A percentile compares a stretch with the other conserved stretches of the same genome.
These are phyloP conservation scores for Heliconius ismenius DNA, from an alignment of 2,888 invertebrate genomes.

Conservation along the genomic window DNA sequence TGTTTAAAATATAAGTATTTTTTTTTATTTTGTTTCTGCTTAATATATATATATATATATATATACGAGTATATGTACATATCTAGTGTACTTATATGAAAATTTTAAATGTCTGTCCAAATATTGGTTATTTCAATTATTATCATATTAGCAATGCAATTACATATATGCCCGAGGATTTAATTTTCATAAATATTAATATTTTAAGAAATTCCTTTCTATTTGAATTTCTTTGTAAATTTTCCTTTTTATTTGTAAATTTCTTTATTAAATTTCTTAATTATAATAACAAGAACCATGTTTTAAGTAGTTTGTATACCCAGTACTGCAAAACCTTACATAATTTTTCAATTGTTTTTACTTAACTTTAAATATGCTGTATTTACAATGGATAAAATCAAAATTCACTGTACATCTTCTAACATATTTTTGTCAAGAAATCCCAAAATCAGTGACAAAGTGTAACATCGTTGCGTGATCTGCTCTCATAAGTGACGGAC, in stretches of 20 bases:
- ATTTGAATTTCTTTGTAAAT: neutral
- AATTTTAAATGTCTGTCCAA: too few species aligned
- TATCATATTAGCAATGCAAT: too few species aligned
- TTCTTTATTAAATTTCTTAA: too few species aligned
- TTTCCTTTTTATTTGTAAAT: neutral
- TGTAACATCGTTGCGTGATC: neutral
- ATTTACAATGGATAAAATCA: neutral
- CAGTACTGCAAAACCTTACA: neutral
- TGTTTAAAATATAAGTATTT: neutral
- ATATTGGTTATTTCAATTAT: too few species aligned
- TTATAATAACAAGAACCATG: neutral
- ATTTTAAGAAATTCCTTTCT: neutral
- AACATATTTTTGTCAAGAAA: neutral
- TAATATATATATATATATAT: too few species aligned
- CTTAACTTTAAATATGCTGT: neutral
- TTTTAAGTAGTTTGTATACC: too few species aligned
- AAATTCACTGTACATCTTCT: neutral
- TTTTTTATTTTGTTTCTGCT: neutral
- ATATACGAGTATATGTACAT: too few species aligned
- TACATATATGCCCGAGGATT: too few species aligned
- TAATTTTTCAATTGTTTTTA: neutral
- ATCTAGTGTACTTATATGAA: too few species aligned
- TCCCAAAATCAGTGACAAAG: neutral
- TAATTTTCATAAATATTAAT: too few species aligned
- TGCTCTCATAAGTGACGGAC: conserved; percentile 4